Evolutionary conservation across 1,140 invertebrate species (phyloP).

Genomic region (Hylaeus volcanicus): DNA sequence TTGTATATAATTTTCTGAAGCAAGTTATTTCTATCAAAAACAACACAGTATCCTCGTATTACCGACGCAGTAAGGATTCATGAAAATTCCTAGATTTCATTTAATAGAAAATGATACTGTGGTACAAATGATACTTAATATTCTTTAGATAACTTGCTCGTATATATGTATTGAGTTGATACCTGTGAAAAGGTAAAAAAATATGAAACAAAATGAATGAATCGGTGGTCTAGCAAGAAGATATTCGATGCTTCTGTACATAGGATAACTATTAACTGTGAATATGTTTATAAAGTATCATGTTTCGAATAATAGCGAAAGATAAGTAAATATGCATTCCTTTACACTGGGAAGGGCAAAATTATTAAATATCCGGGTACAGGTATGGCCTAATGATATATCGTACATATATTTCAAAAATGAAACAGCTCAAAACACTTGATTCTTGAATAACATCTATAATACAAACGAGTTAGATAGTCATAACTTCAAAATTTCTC

Average conservation of each 20-base stretch:
- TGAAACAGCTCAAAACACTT: too few relatives aligned
- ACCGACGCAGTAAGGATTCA: conserved; percentile 16
- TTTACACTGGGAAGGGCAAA: conserved; percentile 46
- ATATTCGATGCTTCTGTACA: conserved; percentile 59
- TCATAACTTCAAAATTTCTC: too few relatives aligned
- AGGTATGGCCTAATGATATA: conserved; percentile 52
- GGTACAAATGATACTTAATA: conserved; percentile 46
- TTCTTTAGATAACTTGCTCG: conserved; percentile 37
- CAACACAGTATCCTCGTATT: conserved; percentile 30
- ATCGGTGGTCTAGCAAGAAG: conserved; percentile 19
- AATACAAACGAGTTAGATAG: too few relatives aligned
- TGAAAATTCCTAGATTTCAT: neutral
- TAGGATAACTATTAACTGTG: conserved; percentile 70
- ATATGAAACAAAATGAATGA: neutral
- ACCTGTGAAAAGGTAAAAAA: neutral
- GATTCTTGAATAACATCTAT: too few relatives aligned
- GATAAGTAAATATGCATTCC: conserved; percentile 48
- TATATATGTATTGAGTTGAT: conserved; percentile 27
- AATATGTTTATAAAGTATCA: conserved; percentile 68
- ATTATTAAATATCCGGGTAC: conserved; percentile 39
- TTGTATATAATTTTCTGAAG: conserved; percentile 39
- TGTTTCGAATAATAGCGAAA: conserved; percentile 48
- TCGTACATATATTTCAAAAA: too few relatives aligned
- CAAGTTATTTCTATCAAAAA: conserved; percentile 34
- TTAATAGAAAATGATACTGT: conserved; percentile 10